These are phyloP conservation scores for Aphelocoma coerulescens DNA, from an alignment of 2,113 vertebrate genomes.

Conservation along the genomic window DNA sequence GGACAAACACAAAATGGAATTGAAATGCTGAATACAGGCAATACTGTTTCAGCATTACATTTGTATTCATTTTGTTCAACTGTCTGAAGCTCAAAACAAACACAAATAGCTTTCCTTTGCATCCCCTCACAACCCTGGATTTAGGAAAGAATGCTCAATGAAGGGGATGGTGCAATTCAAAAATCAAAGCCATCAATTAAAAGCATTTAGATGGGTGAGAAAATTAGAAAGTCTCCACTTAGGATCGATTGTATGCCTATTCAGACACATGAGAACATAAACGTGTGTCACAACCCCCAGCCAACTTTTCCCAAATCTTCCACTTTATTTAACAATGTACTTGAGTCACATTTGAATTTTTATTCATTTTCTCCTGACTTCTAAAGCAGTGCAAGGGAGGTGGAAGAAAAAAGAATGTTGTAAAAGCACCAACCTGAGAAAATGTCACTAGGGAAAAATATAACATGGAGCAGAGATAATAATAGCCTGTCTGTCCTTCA, in stretches of 20 bases:
- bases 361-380: slow-evolving; percentile 5
- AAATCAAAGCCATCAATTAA: not conserved
- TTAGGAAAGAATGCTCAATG: not conserved
- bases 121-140: not conserved
- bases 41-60: not conserved
- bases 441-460: slow-evolving; percentile 26
- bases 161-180: not conserved
- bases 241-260: not conserved
- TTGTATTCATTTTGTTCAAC: not conserved
- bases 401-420: not conserved
- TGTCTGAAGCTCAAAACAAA: not conserved
- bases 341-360: not conserved
- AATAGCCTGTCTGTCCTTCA: slow-evolving; percentile 47
- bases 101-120: not conserved
- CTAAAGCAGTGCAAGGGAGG: not conserved
- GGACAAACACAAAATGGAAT: not conserved
- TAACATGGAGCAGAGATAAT: not conserved
- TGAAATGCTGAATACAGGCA: not conserved
- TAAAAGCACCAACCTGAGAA: slow-evolving; percentile 32
- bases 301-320: not conserved
- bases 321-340: not conserved
- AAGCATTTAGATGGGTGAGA: not conserved
- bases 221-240: not conserved
- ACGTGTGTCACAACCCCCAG: not conserved
- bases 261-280: not conserved